Evolutionary conservation across 2,113 vertebrate species (phyloP), one percentile per base, ranked within the genome.

Genomic region (Phrynosoma platyrhinos): DNA sequence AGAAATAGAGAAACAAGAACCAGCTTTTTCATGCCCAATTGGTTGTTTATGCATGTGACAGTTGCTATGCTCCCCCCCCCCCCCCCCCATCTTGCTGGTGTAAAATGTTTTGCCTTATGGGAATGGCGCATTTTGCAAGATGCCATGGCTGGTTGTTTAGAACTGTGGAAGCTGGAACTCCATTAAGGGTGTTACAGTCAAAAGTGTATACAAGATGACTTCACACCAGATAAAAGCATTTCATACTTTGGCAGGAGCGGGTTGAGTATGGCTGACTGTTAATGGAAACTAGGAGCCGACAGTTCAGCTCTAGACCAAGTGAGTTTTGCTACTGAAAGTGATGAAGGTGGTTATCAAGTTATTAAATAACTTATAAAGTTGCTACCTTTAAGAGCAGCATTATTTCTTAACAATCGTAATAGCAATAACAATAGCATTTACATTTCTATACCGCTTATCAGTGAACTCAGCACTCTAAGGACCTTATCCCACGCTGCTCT

Each of bases 1-100:
- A 68, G 42, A 68, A 23, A 5, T n/a, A n/a, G n/a, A 4, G 30
- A 40, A 86, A 32, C 30, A 75, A 36, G 47, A 23, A 72, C 40
- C n/a, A 36, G 10, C 0, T 0, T 93, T 88, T 91, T 87, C 85
- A 69, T 87, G 88, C 91, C 83, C 95, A 93, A 92, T 91, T 95
- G 95, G 91, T 85, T 71, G 87, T 89, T 92, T 92, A 85, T 84
- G 87, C 91, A 91, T 92, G 90, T 68, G 86, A 95, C 93, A 92
- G 87, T 89, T 80, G 85, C 2, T 4, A 62, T 6, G 47, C 47
- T n/a, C n/a, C n/a, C n/a, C 42, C 55, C n/a, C 23, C 10, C 6
- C 5, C 6, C 2, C 2, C 40, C 10, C 32, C 93, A 91, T 91
- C 90, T 88, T 92, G 93, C 94, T 72, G 86, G 89, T 84, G 86